Conservation (phyloP, 2,888 invertebrate genomes). For the Ptilodon capucinus region DNA sequence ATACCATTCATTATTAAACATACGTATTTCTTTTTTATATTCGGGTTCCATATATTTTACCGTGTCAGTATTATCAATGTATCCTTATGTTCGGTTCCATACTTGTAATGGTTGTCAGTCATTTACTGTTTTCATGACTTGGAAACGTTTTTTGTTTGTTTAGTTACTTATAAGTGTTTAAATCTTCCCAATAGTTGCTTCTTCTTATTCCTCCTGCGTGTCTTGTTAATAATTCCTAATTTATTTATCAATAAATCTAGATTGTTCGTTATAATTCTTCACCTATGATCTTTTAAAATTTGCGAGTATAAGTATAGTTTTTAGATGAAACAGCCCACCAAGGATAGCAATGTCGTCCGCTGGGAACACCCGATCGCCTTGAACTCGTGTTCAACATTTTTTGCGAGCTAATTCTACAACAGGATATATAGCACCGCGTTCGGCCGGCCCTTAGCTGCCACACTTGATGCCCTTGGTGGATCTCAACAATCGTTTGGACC, state of each 20-base stretch:
- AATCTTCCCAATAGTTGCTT: no score
- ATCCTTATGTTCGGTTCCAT: background rate
- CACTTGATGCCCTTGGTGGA: slow-evolving; percentile 68
- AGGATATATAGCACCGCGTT: slow-evolving; percentile 62
- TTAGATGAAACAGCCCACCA: slow-evolving; percentile 32
- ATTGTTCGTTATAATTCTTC: background rate
- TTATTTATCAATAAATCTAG: no score
- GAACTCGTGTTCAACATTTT: slow-evolving; percentile 78
- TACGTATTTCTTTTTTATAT: no score
- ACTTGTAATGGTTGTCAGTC: slow-evolving; percentile 3
- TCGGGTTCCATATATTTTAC: no score
- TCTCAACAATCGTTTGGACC: slow-evolving; percentile 39
- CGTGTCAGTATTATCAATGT: background rate
- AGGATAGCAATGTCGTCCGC: slow-evolving; percentile 22
- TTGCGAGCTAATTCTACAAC: slow-evolving; percentile 66
- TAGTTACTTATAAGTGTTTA: no score
- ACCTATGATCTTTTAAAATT: slow-evolving; percentile 7
- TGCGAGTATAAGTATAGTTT: slow-evolving; percentile 25
- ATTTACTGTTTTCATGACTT: background rate
- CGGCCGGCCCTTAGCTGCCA: slow-evolving; percentile 57
- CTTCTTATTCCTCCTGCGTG: no score
- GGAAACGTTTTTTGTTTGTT: background rate
- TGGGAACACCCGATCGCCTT: slow-evolving; percentile 75
- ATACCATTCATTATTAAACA: no score
- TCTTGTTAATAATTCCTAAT: no score